Evolutionary conservation across 2,888 invertebrate genomes (phyloP).

Genomic region (Melinopterus prodromus): DNA sequence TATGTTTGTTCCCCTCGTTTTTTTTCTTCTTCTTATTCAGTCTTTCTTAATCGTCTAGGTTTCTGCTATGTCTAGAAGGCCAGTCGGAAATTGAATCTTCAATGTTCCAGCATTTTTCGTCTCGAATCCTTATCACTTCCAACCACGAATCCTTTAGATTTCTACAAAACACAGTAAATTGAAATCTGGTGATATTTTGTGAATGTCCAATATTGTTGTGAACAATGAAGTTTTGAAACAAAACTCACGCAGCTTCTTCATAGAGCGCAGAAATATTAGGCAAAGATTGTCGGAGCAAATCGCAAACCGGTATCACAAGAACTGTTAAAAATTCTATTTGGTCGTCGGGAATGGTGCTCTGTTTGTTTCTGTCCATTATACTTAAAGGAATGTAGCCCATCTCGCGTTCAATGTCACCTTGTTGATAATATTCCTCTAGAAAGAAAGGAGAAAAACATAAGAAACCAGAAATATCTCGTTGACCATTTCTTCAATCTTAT

Average conservation of each 20-base stretch:
- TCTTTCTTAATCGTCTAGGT: neutral
- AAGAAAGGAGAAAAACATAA: neutral
- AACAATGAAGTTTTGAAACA: too few relatives aligned
- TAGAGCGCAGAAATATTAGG: constrained; percentile 64
- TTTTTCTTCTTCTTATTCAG: neutral
- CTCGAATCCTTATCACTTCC: constrained; percentile 66
- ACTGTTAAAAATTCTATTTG: constrained; percentile 70
- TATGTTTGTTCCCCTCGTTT: neutral
- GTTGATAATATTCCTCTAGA: constrained; percentile 56
- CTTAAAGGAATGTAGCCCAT: constrained; percentile 68
- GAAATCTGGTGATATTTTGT: neutral
- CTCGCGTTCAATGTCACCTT: constrained; percentile 69
- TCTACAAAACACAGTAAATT: constrained; percentile 51
- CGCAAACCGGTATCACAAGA: constrained; percentile 67
- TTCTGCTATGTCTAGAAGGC: neutral
- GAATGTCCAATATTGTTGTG: neutral
- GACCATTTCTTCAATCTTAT: constrained; percentile 40
- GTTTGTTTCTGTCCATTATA: constrained; percentile 70
- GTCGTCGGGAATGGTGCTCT: constrained; percentile 67
- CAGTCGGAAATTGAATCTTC: constrained; percentile 58
- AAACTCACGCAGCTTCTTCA: constrained; percentile 62
- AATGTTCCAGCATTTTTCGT: constrained; percentile 66
- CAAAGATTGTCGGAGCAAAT: constrained; percentile 64
- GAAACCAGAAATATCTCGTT: too few relatives aligned
- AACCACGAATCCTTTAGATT: constrained; percentile 67